Percentiles rank a stretch among this genome's conserved stretches.
Evolutionary conservation across 2,888 invertebrate genomes (phyloP).

Genomic region (Drosophila mimetica): DNA sequence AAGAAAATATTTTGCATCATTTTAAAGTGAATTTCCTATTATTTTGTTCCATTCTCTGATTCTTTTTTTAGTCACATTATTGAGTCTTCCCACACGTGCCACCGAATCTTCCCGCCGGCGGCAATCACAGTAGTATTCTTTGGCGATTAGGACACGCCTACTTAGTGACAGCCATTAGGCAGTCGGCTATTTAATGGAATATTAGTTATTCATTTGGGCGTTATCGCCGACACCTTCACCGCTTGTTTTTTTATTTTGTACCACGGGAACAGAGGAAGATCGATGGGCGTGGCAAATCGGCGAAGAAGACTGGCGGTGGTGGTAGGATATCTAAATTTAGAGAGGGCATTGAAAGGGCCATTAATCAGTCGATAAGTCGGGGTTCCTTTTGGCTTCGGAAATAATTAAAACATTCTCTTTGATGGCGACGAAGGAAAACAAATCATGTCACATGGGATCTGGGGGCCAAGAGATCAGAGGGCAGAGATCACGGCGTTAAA

Average conservation of each 20-base stretch:
- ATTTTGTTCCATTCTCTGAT: background rate
- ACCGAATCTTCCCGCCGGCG: slow-evolving; percentile 2
- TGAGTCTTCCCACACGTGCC: slow-evolving; percentile 34
- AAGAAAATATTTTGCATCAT: background rate
- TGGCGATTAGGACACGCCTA: slow-evolving; percentile 17
- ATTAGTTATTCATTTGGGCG: slow-evolving; percentile 13
- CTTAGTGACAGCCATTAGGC: slow-evolving; percentile 35
- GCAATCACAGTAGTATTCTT: slow-evolving; percentile 30
- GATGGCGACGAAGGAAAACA: slow-evolving; percentile 53
- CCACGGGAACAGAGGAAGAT: background rate
- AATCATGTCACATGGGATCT: slow-evolving; percentile 65
- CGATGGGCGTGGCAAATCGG: slow-evolving; percentile 36
- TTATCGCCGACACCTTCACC: slow-evolving; percentile 8
- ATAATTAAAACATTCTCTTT: slow-evolving; percentile 62
- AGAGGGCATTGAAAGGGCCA: slow-evolving; percentile 24
- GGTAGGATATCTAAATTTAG: slow-evolving; percentile 21
- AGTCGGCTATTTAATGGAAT: slow-evolving; percentile 11
- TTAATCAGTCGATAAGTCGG: slow-evolving; percentile 29
- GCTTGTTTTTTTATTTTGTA: background rate
- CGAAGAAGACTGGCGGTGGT: slow-evolving; percentile 1
- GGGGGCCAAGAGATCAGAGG: slow-evolving; percentile 31
- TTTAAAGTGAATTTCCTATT: background rate
- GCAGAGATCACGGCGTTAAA: slow-evolving; percentile 63
- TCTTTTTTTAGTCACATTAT: background rate
- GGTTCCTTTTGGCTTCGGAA: slow-evolving; percentile 2